These are phyloP conservation scores for Alcis repandata DNA, from an alignment of 2,888 invertebrate genomes.

Conservation along the genomic window DNA sequence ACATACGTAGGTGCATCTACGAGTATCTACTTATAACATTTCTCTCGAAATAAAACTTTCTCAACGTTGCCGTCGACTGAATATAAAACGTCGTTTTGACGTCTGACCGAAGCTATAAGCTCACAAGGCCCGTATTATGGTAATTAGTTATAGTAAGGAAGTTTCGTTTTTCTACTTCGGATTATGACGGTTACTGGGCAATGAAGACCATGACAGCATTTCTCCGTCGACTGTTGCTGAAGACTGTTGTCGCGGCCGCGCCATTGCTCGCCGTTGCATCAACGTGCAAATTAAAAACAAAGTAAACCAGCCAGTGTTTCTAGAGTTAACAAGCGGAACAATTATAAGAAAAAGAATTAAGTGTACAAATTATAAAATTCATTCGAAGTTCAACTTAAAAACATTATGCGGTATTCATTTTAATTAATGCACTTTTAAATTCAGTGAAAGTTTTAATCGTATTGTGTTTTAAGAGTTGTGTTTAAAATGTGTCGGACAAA, in stretches of 20 bases:
- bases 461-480: constrained; percentile 29
- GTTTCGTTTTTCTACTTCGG: constrained; percentile 20
- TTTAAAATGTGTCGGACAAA: constrained; percentile 61
- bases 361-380: constrained; percentile 26
- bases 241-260: constrained; percentile 32
- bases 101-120: constrained; percentile 7
- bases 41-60: constrained; percentile 28
- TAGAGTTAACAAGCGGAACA: too few species aligned
- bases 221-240: constrained; percentile 40
- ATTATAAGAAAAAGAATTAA: constrained; percentile 1
- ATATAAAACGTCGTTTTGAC: constrained; percentile 23
- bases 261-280: not conserved
- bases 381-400: not conserved
- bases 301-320: constrained; percentile 2
- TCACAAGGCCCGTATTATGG: constrained; percentile 23
- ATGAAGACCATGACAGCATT: constrained; percentile 36
- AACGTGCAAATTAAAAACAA: constrained; percentile 6
- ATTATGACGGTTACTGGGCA: constrained; percentile 13
- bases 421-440: not conserved
- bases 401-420: not conserved
- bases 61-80: constrained; percentile 9
- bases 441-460: constrained; percentile 33
- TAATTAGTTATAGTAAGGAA: constrained; percentile 18
- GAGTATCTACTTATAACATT: not conserved
- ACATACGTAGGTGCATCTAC: too few species aligned